Evolutionary conservation across 2,113 vertebrate species (phyloP).

Genomic region (Cebidichthys violaceus): DNA sequence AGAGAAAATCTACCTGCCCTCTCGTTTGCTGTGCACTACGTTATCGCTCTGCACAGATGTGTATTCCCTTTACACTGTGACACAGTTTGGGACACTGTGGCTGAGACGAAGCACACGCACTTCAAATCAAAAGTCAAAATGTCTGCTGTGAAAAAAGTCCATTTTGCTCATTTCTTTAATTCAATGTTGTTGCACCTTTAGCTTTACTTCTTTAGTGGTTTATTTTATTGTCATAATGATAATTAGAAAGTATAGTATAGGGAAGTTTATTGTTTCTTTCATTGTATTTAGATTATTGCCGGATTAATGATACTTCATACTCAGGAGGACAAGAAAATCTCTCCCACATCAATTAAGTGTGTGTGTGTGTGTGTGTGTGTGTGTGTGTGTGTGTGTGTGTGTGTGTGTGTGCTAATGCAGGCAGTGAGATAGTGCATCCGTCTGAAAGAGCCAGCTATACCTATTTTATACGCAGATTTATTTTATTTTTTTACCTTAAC

Average conservation of each 20-base stretch:
- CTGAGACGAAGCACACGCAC: too few relatives aligned
- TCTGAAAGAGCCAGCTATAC: slow-evolving; percentile 21
- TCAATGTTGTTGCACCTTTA: background rate
- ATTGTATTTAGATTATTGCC: background rate
- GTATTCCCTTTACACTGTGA: too few relatives aligned
- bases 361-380: background rate
- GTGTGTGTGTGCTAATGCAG: background rate
- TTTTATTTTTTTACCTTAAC: slow-evolving; percentile 28
- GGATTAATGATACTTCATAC: background rate
- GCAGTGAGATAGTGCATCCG: background rate
- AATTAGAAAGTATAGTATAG: background rate
- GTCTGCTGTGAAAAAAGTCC: background rate
- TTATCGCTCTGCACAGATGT: too few relatives aligned
- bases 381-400: background rate
- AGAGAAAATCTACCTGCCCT: too few relatives aligned
- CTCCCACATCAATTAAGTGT: background rate
- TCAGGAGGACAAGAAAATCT: background rate
- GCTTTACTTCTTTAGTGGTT: background rate
- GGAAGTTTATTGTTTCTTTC: background rate
- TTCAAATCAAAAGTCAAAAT: background rate
- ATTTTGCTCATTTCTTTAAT: background rate
- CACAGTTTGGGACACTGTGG: too few relatives aligned
- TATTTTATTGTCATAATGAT: background rate
- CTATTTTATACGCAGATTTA: slow-evolving; percentile 22
- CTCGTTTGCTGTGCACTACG: too few relatives aligned